These are phyloP conservation scores for Nineta flava DNA, from an alignment of 2,888 invertebrate species.

Conservation along the genomic window DNA sequence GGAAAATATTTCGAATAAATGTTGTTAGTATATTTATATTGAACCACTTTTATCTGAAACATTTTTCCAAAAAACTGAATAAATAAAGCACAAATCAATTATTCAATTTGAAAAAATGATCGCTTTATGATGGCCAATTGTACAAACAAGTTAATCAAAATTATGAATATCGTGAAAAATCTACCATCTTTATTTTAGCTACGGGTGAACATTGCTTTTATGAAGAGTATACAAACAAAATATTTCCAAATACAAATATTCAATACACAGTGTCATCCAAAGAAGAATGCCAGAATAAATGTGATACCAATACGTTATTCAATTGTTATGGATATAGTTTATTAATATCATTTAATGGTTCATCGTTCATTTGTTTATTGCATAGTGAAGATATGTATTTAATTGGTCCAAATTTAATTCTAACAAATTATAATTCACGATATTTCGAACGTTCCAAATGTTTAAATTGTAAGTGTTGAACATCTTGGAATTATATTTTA, in stretches of 20 bases:
- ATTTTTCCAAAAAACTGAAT: too few species aligned
- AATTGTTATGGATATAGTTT: slow-evolving; percentile 55
- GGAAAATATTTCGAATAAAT: too few species aligned
- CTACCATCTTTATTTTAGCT: slow-evolving; percentile 24
- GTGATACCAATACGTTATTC: slow-evolving; percentile 46
- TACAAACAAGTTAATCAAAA: too few species aligned
- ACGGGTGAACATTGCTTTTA: slow-evolving; percentile 52
- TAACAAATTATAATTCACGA: slow-evolving; percentile 37
- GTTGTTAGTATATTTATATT: too few species aligned
- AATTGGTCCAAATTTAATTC: slow-evolving; percentile 56
- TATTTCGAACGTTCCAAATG: slow-evolving; percentile 73
- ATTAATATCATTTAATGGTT: slow-evolving; percentile 11
- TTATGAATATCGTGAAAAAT: too few species aligned
- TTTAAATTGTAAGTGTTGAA: slow-evolving; percentile 51
- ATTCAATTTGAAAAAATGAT: too few species aligned
- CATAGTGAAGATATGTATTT: slow-evolving; percentile 71
- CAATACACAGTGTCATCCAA: slow-evolving; percentile 32
- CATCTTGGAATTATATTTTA: background rate
- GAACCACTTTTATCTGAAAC: too few species aligned
- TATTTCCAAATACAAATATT: slow-evolving; percentile 45
- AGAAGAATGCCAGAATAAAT: slow-evolving; percentile 36
- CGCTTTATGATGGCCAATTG: too few species aligned
- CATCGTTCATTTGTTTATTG: slow-evolving; percentile 38
- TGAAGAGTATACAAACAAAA: slow-evolving; percentile 56
- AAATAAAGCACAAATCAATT: too few species aligned